phyloP scores from a whole-genome alignment of 2,113 vertebrate species.

The Podarcis raffonei region DNA sequence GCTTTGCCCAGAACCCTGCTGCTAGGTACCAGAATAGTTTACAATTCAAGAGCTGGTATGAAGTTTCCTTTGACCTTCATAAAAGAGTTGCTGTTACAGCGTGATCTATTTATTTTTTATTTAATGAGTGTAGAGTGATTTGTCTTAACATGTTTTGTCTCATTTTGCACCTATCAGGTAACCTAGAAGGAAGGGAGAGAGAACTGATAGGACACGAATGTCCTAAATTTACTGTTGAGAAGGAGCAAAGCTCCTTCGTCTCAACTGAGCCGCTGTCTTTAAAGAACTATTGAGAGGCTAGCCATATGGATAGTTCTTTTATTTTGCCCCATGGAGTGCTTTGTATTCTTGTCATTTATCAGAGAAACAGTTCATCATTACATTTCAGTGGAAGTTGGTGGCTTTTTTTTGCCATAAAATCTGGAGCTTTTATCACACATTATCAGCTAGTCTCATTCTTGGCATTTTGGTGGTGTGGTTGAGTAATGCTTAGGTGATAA shows the following conservation, averaged over 20 bases:
- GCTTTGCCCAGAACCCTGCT: not conserved
- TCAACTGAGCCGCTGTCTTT: not conserved
- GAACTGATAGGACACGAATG: not conserved
- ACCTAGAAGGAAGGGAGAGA: not conserved
- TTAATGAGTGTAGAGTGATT: not conserved
- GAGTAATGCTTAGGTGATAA: conserved; percentile 2
- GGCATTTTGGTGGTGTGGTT: not conserved
- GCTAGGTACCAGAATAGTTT: not conserved
- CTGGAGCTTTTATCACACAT: not conserved
- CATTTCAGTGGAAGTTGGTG: not conserved
- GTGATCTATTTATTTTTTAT: too few species aligned
- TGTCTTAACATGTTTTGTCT: not conserved
- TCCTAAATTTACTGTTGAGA: not conserved
- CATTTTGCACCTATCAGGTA: not conserved
- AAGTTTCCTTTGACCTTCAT: not conserved
- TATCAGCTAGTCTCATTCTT: not conserved
- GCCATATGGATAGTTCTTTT: not conserved
- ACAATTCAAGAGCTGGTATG: not conserved
- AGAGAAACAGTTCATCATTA: not conserved
- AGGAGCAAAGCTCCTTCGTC: not conserved
- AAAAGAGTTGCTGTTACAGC: not conserved
- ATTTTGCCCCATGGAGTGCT: not conserved
- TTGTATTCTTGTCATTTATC: not conserved
- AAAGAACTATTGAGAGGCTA: not conserved
- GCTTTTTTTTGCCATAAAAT: not conserved